These are phyloP conservation scores for Dione juno DNA, from an alignment of 2,888 invertebrate species.

Conservation along the genomic window DNA sequence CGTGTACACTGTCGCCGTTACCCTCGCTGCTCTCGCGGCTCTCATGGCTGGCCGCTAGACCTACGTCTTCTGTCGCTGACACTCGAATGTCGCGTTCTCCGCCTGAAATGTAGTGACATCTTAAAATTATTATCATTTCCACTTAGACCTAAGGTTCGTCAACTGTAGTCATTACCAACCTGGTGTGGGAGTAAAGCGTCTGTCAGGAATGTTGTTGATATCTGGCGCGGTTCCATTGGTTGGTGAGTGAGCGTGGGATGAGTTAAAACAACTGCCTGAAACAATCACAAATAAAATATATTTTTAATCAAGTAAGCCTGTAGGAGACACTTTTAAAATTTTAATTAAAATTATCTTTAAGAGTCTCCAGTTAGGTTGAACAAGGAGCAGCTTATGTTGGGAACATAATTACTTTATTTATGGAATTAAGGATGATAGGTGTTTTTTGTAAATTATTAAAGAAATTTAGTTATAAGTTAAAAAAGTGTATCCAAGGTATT, in stretches of 20 bases:
- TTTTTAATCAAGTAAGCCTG: neutral
- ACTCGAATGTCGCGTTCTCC: constrained; percentile 65
- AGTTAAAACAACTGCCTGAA: constrained; percentile 66
- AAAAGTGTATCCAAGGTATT: too few relatives aligned
- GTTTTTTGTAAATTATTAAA: too few relatives aligned
- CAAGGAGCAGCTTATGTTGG: too few relatives aligned
- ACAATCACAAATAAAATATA: constrained; percentile 25
- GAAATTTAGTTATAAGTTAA: too few relatives aligned
- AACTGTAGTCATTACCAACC: too few relatives aligned
- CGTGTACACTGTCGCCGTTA: constrained; percentile 48
- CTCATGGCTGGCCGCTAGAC: constrained; percentile 28
- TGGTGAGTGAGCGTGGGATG: constrained; percentile 61
- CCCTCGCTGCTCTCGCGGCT: constrained; percentile 44
- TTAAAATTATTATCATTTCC: too few relatives aligned
- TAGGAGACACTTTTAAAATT: too few relatives aligned
- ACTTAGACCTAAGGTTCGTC: too few relatives aligned
- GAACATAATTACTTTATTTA: too few relatives aligned
- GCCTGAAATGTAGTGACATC: constrained; percentile 51
- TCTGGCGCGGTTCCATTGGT: constrained; percentile 45
- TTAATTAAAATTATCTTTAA: too few relatives aligned
- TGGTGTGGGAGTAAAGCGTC: constrained; percentile 62
- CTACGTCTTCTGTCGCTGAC: constrained; percentile 49
- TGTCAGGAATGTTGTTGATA: constrained; percentile 53
- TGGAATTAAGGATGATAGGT: too few relatives aligned
- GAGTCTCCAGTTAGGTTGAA: too few relatives aligned